phyloP scores from a whole-genome alignment of 2,113 vertebrate species.

The Axis porcinus region DNA sequence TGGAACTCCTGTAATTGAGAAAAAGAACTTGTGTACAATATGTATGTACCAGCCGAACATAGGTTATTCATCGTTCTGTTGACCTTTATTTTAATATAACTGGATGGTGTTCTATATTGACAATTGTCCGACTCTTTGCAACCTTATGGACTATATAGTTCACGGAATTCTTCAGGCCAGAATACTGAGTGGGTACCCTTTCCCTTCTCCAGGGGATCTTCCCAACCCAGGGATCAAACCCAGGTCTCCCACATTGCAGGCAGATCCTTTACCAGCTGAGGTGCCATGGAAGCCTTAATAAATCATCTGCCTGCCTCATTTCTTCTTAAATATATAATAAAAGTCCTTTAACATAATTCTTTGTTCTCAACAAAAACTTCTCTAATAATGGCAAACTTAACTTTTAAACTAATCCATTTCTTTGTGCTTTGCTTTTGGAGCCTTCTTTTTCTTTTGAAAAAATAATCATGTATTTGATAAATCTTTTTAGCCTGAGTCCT shows the following conservation, averaged over 20 bases:
- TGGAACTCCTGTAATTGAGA: slow-evolving; percentile 87
- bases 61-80: neutral
- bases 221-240: neutral
- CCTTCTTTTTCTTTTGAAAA: neutral
- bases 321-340: slow-evolving; percentile 5
- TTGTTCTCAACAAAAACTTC: neutral
- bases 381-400: neutral
- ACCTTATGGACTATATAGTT: neutral
- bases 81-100: slow-evolving; percentile 22
- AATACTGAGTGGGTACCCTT: neutral
- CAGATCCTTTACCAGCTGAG: neutral
- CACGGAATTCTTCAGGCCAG: neutral
- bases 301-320: neutral
- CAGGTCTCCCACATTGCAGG: neutral
- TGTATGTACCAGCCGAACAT: neutral
- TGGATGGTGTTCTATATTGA: neutral
- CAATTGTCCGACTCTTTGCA: neutral
- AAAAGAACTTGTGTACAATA: slow-evolving; percentile 10
- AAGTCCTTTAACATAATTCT: neutral
- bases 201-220: neutral
- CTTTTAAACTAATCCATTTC: neutral
- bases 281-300: neutral
- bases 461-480: neutral
- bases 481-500: neutral
- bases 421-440: neutral